Base-by-base conservation (phyloP, 2,888 invertebrate species). In the Melitaea athalia region DNA sequence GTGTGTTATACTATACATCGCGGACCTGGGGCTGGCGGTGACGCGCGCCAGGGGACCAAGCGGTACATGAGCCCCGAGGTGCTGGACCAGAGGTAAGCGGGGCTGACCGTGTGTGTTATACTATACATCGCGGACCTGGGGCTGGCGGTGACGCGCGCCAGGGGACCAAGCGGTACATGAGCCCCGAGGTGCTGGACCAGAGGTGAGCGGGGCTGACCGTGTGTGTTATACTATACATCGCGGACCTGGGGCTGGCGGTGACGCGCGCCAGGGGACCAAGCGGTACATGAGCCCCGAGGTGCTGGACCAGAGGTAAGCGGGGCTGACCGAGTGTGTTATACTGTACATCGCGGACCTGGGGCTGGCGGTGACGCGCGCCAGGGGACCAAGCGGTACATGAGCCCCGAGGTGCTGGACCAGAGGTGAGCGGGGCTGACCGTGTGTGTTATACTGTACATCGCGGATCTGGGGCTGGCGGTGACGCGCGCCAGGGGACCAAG, bases 61-160 rank as follows among this genome's bases (percentile, higher is more conserved):
- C 94, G 99, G 24, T 98, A 99, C 88, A 99, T 98, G 98, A 96
- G 97, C 73, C 99, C 99, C 0, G 99, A 99, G 92, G 94, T 98
- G 78, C 89, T 99, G 63, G 98, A 98, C 78, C 97, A 98, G 88
- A 95, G 95, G 96, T 96, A 80, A 50, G 63, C n/a, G n/a, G 24
- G 3, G 24, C 10, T 15, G 12, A 2, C 17, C 31, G 31, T 31
- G 12, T n/a, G 31, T 5, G 11, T 17, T 7, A 50, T 10, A 50
- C 15, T 50, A 0, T 47, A 5, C 11, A 47, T 47, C n/a, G 2
- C n/a, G 47, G 99, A 99, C 93, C 96, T 99, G 76, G 98, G 99
- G 5, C 93, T 99, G 73, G 98, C 98, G 0, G 97, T 98, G 3
- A 97, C 96, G 95, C 85, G 91, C 95, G 93, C 94, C 62, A 24